phyloP scores from a whole-genome alignment of 2,113 vertebrate species.

The Uria aalge region DNA sequence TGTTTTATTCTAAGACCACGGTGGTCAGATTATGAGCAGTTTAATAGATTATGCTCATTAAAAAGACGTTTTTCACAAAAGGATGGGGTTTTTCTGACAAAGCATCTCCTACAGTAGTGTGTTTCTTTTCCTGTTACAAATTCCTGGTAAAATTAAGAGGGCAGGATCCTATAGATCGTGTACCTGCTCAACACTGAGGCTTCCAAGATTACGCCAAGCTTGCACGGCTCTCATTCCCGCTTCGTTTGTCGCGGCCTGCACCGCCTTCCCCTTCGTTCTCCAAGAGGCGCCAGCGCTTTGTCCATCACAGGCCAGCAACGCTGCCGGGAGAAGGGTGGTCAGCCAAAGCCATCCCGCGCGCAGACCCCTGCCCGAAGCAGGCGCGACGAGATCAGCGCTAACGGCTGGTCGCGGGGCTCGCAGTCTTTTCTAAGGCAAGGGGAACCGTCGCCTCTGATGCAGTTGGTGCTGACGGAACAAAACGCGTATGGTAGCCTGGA shows the following conservation, averaged over 20 bases:
- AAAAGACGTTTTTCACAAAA: neutral
- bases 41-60: neutral
- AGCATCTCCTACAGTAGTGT: neutral
- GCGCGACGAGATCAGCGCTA: neutral
- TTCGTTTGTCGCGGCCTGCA: neutral
- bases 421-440: neutral
- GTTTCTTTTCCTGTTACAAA: neutral
- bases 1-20: neutral
- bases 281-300: neutral
- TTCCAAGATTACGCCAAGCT: neutral
- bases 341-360: neutral
- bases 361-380: neutral
- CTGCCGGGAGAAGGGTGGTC: accelerated
- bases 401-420: neutral
- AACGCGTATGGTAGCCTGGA: neutral
- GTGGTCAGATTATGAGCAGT: neutral
- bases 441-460: accelerated
- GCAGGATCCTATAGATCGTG: neutral
- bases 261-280: neutral
- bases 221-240: neutral
- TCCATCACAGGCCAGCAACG: accelerated
- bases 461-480: neutral
- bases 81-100: neutral
- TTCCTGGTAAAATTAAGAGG: neutral
- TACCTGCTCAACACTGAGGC: neutral